Evolutionary conservation across 30 jellyfish, hydroid and myxozoan genomes (phyloP).

Genomic region (Hydractinia echinata): DNA sequence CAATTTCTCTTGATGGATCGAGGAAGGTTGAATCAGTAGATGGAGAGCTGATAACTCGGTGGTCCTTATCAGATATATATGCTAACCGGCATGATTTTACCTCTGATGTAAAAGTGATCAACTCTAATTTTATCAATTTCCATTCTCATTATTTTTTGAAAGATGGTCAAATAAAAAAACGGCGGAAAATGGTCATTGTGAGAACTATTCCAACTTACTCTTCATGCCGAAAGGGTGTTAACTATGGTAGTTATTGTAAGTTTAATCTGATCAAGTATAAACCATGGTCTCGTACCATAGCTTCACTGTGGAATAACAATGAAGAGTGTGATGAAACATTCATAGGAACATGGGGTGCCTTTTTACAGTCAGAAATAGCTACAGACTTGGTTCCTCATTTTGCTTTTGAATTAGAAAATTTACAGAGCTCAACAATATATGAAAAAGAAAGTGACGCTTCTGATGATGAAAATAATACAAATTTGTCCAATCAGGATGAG

Average conservation of each 20-base stretch:
- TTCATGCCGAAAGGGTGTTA: constrained; percentile 28
- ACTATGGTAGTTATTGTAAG: constrained; percentile 24
- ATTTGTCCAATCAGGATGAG: constrained; percentile 10
- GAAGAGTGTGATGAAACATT: constrained; percentile 19
- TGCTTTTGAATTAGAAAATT: constrained; percentile 16
- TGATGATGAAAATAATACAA: constrained; percentile 6
- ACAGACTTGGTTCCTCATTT: constrained; percentile 1
- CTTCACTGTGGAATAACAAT: constrained; percentile 11
- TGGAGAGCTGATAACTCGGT: constrained; percentile 28
- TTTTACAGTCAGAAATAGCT: not conserved
- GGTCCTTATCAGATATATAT: constrained; percentile 27
- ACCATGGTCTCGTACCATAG: constrained; percentile 22
- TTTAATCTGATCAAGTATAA: constrained; percentile 24
- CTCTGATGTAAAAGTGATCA: not conserved
- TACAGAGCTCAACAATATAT: constrained; percentile 8
- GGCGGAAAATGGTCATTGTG: not conserved
- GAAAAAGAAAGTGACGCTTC: constrained; percentile 23
- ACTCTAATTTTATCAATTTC: constrained; percentile 21
- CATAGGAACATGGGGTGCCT: not conserved
- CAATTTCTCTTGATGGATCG: constrained; percentile 41
- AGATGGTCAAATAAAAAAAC: constrained; percentile 23
- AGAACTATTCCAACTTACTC: constrained; percentile 29
- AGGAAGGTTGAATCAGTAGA: constrained; percentile 20
- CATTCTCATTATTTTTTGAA: constrained; percentile 31
- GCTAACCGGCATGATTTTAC: constrained; percentile 32